Conservation (phyloP, 2,797 vertebrate genomes). For the Cyclopterus lumpus region DNA sequence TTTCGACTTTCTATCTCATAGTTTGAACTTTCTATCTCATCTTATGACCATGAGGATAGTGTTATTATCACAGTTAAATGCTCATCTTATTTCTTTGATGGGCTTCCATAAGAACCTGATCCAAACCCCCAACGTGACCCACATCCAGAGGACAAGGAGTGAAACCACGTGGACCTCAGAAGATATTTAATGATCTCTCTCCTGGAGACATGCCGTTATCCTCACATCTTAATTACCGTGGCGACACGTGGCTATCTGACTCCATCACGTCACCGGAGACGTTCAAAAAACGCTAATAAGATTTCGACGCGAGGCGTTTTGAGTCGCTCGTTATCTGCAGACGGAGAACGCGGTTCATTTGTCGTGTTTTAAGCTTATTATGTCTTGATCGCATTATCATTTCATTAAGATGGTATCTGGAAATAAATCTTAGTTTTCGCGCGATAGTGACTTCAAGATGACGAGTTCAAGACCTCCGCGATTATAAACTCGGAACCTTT, state of each 20-base stretch:
- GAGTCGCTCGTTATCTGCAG: background rate
- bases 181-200: conserved; percentile 40
- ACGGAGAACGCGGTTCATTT: background rate
- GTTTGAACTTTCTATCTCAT: too few species aligned
- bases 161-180: too few species aligned
- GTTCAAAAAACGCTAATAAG: conserved; percentile 8
- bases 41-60: too few species aligned
- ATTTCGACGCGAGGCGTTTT: background rate
- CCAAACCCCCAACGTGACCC: too few species aligned
- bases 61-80: too few species aligned
- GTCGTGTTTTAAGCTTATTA: background rate
- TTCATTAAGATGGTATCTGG: background rate
- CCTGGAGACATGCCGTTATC: conserved; percentile 36
- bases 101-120: too few species aligned
- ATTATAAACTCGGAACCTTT: background rate
- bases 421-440: conserved; percentile 4
- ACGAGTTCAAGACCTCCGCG: background rate
- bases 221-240: conserved; percentile 47
- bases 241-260: background rate
- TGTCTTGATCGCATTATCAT: background rate
- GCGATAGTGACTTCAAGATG: conserved; percentile 4
- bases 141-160: too few species aligned
- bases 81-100: too few species aligned
- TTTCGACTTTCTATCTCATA: too few species aligned
- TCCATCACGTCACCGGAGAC: conserved; percentile 29